These are phyloP conservation scores for Halocynthia aurantium DNA, from an alignment of 23 tunicate genomes.

Conservation along the genomic window DNA sequence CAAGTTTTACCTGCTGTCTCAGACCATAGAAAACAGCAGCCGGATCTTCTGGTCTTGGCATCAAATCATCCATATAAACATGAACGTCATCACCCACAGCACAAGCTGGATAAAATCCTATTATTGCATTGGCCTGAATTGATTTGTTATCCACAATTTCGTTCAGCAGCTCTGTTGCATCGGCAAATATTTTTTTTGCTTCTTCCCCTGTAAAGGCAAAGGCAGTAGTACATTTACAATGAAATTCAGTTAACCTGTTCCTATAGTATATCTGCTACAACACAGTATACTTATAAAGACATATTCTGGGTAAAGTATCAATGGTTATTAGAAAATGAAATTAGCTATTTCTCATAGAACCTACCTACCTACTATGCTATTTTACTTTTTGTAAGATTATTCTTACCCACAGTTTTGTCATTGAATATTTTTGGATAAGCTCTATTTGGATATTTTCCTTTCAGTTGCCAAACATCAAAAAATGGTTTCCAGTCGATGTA, in stretches of 20 bases:
- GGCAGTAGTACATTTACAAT: too few species aligned
- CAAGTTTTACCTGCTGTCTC: constrained; percentile 63
- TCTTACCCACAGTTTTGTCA: constrained; percentile 77
- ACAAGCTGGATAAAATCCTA: constrained; percentile 74
- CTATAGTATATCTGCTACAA: too few species aligned
- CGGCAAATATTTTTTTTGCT: constrained; percentile 61
- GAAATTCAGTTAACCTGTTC: too few species aligned
- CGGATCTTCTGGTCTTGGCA: constrained; percentile 29
- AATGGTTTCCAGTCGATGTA: constrained; percentile 97
- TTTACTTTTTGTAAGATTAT: too few species aligned
- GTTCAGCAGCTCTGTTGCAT: constrained; percentile 47
- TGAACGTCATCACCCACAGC: constrained; percentile 66
- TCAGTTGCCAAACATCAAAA: constrained; percentile 92
- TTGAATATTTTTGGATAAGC: constrained; percentile 89
- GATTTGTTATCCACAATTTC: constrained; percentile 24
- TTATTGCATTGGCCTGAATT: constrained; percentile 45
- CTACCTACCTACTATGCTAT: too few species aligned
- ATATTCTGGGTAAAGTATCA: too few species aligned
- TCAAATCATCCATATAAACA: constrained; percentile 33
- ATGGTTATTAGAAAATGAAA: too few species aligned
- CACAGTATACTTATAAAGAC: too few species aligned
- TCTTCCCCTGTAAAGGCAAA: constrained; percentile 68
- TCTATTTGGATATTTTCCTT: constrained; percentile 90
- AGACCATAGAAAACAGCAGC: constrained; percentile 49
- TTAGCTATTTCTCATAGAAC: too few species aligned